Conservation (phyloP, 1,140 invertebrate species). For the Heliconius melpomene region DNA sequence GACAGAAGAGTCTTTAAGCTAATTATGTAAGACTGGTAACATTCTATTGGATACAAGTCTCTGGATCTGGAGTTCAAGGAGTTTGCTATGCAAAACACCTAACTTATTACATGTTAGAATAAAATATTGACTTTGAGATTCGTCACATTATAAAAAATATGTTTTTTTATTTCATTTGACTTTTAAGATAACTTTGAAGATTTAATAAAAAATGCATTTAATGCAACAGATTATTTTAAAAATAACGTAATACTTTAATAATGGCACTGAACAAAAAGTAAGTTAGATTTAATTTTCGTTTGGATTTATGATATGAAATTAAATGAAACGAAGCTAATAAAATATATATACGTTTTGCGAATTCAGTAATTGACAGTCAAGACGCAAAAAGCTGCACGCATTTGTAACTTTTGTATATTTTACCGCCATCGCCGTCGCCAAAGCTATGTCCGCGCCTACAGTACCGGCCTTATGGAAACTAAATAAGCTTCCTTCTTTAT, state of each 20-base stretch:
- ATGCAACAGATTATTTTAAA: slow-evolving; percentile 75
- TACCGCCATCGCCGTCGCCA: neutral
- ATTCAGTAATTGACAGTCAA: slow-evolving; percentile 56
- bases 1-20: slow-evolving; percentile 16
- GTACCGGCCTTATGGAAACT: neutral
- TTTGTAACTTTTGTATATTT: slow-evolving; percentile 16
- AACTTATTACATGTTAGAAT: slow-evolving; percentile 36
- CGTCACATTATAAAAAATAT: slow-evolving; percentile 51
- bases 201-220: slow-evolving; percentile 71
- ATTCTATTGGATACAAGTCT: slow-evolving; percentile 58
- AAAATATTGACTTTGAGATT: slow-evolving; percentile 66
- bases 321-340: slow-evolving; percentile 51
- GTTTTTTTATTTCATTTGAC: slow-evolving; percentile 42
- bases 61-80: slow-evolving; percentile 46
- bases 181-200: slow-evolving; percentile 48
- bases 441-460: slow-evolving; percentile 8
- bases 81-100: slow-evolving; percentile 71
- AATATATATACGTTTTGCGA: slow-evolving; percentile 31
- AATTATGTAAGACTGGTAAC: slow-evolving; percentile 46
- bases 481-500: neutral
- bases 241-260: slow-evolving; percentile 76
- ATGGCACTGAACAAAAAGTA: slow-evolving; percentile 74
- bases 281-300: slow-evolving; percentile 47
- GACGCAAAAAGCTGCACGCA: slow-evolving; percentile 60
- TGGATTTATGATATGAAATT: slow-evolving; percentile 46